Conservation (phyloP, 2,888 invertebrate species). For the Ariolimax columbianus region DNA sequence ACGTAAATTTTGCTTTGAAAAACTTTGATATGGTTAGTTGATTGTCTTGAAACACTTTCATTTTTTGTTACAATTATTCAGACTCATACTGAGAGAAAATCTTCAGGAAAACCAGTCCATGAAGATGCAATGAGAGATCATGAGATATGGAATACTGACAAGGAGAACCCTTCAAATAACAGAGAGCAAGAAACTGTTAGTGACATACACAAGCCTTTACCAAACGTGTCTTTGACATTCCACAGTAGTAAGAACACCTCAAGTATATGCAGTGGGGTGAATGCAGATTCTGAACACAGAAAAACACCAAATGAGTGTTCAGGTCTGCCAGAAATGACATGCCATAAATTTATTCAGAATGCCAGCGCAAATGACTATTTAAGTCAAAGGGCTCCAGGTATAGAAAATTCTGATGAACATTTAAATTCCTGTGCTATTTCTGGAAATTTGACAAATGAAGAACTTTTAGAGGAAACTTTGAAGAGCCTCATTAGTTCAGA, state of each 20-base stretch:
- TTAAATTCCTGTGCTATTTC: not conserved
- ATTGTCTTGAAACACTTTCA: not conserved
- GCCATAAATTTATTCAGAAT: not conserved
- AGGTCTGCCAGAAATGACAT: not conserved
- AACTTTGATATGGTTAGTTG: not conserved
- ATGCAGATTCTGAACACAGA: not conserved
- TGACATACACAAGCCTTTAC: not conserved
- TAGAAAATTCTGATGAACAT: not conserved
- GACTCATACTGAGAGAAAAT: not conserved
- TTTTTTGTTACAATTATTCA: not conserved
- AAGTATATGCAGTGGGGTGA: not conserved
- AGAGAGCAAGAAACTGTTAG: not conserved
- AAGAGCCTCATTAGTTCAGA: not conserved
- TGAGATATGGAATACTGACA: not conserved
- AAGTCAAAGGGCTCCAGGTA: not conserved
- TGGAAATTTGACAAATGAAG: not conserved
- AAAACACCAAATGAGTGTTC: not conserved
- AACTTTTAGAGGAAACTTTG: not conserved
- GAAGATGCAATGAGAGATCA: not conserved
- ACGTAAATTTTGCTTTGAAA: too few relatives aligned
- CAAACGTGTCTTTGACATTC: conserved; percentile 5
- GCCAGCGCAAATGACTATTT: not conserved
- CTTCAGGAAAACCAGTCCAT: not conserved
- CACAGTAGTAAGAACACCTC: not conserved
- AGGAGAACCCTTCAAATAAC: not conserved